Evolutionary conservation across 1,140 invertebrate genomes (phyloP).

Genomic region (Ephestia elutella): DNA sequence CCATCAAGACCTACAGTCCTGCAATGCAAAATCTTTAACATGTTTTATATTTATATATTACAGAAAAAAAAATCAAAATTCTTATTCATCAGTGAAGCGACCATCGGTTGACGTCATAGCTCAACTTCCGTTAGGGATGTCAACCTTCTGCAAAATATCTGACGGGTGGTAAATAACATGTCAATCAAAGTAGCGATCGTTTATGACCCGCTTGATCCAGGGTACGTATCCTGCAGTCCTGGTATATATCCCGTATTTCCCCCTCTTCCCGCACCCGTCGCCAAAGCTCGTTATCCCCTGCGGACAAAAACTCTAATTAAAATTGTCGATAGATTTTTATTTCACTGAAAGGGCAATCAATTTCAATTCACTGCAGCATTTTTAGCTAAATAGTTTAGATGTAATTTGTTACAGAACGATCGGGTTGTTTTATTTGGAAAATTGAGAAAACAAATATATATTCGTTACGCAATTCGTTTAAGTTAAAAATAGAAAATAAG

Average conservation of each 20-base stretch:
- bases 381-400: background rate
- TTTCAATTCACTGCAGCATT: background rate
- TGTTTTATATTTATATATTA: too few relatives aligned
- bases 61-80: too few relatives aligned
- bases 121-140: too few relatives aligned
- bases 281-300: conserved; percentile 96
- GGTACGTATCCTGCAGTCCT: conserved; percentile 88
- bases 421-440: too few relatives aligned
- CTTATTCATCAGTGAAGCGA: too few relatives aligned
- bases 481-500: too few relatives aligned
- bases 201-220: conserved; percentile 81
- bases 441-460: too few relatives aligned
- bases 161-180: background rate
- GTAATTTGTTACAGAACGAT: background rate
- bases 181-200: conserved; percentile 50
- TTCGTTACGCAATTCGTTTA: too few relatives aligned
- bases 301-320: conserved; percentile 55
- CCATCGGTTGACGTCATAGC: too few relatives aligned
- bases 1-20: too few relatives aligned
- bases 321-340: background rate
- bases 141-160: background rate
- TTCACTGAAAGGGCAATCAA: background rate
- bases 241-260: conserved; percentile 95
- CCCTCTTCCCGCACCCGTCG: conserved; percentile 91
- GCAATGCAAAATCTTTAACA: too few relatives aligned